Conservation (phyloP, 92 coral and sea anemone species). For the Nematostella vectensis region DNA sequence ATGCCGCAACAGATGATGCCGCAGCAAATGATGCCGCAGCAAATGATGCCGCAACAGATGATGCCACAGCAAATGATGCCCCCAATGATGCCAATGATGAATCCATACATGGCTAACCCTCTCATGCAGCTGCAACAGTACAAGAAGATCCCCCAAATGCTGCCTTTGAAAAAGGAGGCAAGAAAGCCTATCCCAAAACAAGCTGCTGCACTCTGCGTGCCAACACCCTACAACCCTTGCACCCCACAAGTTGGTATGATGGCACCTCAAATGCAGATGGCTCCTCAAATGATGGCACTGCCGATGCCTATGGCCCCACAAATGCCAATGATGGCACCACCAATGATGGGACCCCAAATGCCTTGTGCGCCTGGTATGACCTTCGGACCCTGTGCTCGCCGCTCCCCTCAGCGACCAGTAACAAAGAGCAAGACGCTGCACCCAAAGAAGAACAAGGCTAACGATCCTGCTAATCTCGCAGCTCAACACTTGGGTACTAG, state of each 20-base stretch:
- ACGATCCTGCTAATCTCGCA: neutral
- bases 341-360: constrained; percentile 13
- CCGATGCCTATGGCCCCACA: constrained; percentile 19
- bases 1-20: no score
- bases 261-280: constrained; percentile 7
- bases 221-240: constrained; percentile 40
- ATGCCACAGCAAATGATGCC: constrained; percentile 45
- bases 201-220: constrained; percentile 35
- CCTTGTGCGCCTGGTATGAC: constrained; percentile 6
- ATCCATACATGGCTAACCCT: no score
- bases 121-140: constrained; percentile 14
- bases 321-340: constrained; percentile 21
- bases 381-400: constrained; percentile 34
- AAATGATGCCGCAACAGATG: constrained; percentile 24
- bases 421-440: neutral
- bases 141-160: neutral
- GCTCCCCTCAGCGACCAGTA: constrained; percentile 3
- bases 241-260: no score
- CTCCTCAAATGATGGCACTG: constrained; percentile 10
- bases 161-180: neutral
- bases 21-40: constrained; percentile 23
- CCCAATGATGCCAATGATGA: constrained; percentile 39
- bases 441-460: neutral
- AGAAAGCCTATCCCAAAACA: neutral
- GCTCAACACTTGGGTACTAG: neutral